Conservation (phyloP, 2,888 invertebrate genomes). For the Lithophane leautieri region DNA sequence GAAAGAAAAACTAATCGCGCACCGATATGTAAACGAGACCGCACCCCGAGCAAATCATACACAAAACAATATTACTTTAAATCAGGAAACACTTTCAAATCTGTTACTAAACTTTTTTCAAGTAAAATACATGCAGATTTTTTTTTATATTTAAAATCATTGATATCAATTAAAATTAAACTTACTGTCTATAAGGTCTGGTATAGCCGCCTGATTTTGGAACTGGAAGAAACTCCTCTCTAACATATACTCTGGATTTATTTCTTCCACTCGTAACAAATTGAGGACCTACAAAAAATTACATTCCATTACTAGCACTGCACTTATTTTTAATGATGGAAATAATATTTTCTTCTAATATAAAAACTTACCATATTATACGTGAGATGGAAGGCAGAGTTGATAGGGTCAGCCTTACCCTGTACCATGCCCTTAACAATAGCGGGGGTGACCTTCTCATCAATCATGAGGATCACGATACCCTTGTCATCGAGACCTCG, state of each 20-base stretch:
- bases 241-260: conserved; percentile 99
- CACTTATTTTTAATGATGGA: no score
- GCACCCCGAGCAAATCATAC: neutral
- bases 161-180: conserved; percentile 54
- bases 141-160: no score
- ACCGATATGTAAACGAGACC: neutral
- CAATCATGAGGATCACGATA: conserved; percentile 99
- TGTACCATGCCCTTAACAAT: conserved; percentile 94
- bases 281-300: conserved; percentile 89
- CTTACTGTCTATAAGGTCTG: conserved; percentile 96
- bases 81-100: neutral
- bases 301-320: neutral
- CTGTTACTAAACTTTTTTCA: neutral
- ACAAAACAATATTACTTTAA: neutral
- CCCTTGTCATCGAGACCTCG: conserved; percentile 99
- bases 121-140: neutral
- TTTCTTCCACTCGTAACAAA: conserved; percentile 98
- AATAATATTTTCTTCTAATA: no score
- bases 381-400: conserved; percentile 99
- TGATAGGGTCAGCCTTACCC: conserved; percentile 98
- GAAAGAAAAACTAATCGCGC: no score
- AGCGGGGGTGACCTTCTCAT: conserved; percentile 97
- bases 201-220: conserved; percentile 99
- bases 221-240: conserved; percentile 99
- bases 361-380: conserved; percentile 97